A percentile compares a stretch with the other conserved stretches of the same genome.
phyloP scores from a whole-genome alignment of 2,797 vertebrate genomes.

The Mastacembelus armatus region DNA sequence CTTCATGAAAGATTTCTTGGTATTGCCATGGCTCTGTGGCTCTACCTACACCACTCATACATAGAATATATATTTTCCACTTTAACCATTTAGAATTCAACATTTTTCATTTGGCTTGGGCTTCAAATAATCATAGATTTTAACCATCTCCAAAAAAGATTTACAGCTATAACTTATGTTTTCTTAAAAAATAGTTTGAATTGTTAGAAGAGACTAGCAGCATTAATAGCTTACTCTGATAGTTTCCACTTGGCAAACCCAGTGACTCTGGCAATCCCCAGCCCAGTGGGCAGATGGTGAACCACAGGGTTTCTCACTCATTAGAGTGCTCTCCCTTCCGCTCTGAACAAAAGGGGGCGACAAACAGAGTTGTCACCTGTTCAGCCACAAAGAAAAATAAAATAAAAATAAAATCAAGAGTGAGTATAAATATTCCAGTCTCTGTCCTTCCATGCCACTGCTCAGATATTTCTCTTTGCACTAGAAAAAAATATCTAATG shows the following conservation, averaged over 20 bases:
- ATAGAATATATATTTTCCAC: not conserved
- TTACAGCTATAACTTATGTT: not conserved
- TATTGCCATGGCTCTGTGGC: not conserved
- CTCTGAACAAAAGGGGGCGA: slow-evolving; percentile 71
- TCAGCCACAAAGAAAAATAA: slow-evolving; percentile 31
- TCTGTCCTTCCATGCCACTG: not conserved
- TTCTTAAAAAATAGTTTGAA: too few relatives aligned
- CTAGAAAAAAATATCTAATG: too few relatives aligned
- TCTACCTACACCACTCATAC: not conserved
- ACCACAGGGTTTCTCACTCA: slow-evolving; percentile 73
- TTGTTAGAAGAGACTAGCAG: slow-evolving; percentile 27
- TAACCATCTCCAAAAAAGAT: not conserved
- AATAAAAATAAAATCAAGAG: slow-evolving; percentile 32
- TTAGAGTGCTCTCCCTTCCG: slow-evolving; percentile 69
- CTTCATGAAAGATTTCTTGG: not conserved
- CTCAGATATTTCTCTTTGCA: not conserved
- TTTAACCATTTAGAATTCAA: not conserved
- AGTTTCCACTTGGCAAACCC: slow-evolving; percentile 66
- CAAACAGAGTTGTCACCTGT: slow-evolving; percentile 73
- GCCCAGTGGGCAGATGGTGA: slow-evolving; percentile 78
- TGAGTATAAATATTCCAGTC: not conserved
- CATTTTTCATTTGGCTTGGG: not conserved
- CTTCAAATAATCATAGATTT: too few relatives aligned
- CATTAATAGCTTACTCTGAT: slow-evolving; percentile 24
- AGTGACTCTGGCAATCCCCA: slow-evolving; percentile 58